A percentile compares a stretch with the other conserved stretches of the same genome.
These are phyloP conservation scores for Tragulus kanchil DNA, from an alignment of 2,113 vertebrate genomes.

Conservation along the genomic window DNA sequence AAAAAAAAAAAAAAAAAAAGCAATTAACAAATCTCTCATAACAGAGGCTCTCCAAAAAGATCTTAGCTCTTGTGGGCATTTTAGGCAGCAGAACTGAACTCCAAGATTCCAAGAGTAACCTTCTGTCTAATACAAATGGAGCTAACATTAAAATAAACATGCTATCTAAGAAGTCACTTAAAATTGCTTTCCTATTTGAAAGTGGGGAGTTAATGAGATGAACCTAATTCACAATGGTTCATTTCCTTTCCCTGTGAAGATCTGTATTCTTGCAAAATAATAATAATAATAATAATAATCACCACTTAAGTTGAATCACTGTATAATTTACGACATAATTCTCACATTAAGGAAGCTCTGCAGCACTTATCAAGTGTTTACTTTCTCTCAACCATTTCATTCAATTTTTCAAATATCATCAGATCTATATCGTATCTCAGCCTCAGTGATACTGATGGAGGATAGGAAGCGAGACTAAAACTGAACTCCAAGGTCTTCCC, in stretches of 20 bases:
- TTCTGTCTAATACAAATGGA: background rate
- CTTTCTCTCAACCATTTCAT: background rate
- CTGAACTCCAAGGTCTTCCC: background rate
- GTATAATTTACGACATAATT: background rate
- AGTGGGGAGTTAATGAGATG: background rate
- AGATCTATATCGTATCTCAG: background rate
- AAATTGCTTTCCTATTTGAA: constrained; percentile 14
- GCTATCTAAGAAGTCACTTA: background rate
- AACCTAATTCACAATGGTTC: background rate
- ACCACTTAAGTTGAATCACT: background rate
- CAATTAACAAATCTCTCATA: background rate
- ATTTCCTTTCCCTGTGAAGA: background rate
- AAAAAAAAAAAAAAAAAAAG: background rate
- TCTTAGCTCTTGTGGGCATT: background rate
- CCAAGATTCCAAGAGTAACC: background rate
- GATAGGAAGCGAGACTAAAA: background rate
- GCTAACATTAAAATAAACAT: constrained; percentile 13
- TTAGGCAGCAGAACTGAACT: background rate
- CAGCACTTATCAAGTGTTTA: background rate
- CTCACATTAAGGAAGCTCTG: background rate
- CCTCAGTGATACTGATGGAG: background rate
- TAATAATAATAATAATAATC: background rate
- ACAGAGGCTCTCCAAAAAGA: background rate
- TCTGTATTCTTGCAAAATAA: background rate
- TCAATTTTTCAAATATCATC: background rate